phyloP scores from a whole-genome alignment of 2,888 invertebrate genomes.

The Harpalus rufipes region DNA sequence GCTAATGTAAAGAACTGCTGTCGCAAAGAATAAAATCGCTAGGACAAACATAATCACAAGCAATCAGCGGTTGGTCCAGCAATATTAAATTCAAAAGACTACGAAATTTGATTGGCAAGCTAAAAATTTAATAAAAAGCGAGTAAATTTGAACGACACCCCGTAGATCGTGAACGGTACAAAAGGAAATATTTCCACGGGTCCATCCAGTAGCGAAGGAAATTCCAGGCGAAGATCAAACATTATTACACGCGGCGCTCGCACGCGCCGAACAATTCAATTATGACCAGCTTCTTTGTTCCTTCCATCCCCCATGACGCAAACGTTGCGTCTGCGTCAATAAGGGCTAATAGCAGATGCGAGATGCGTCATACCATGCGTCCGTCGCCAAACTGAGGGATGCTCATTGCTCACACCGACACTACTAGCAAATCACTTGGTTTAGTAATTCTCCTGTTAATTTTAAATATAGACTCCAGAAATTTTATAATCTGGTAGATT shows the following conservation, averaged over 20 bases:
- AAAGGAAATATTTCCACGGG: constrained; percentile 39
- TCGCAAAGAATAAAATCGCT: not conserved
- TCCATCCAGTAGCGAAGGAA: constrained; percentile 12
- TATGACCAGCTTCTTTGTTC: constrained; percentile 40
- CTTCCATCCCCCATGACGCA: not conserved
- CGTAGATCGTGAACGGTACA: constrained; percentile 18
- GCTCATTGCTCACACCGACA: too few relatives aligned
- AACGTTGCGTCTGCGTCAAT: not conserved
- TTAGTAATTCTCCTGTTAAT: too few relatives aligned
- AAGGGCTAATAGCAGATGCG: constrained; percentile 39
- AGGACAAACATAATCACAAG: not conserved
- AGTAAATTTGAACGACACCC: constrained; percentile 33
- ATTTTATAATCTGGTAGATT: too few relatives aligned
- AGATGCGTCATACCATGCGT: not conserved
- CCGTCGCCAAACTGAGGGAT: too few relatives aligned
- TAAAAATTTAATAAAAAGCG: constrained; percentile 52
- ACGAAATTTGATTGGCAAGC: constrained; percentile 32
- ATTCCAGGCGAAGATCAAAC: constrained; percentile 42
- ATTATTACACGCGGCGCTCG: constrained; percentile 50
- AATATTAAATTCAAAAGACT: constrained; percentile 25
- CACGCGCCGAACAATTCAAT: constrained; percentile 55
- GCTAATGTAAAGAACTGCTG: not conserved
- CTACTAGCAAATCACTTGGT: too few relatives aligned
- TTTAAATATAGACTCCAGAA: too few relatives aligned
- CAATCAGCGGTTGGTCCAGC: not conserved